Base-by-base conservation (phyloP, 2,888 invertebrate species). In the Thecocarcelia acutangulata region DNA sequence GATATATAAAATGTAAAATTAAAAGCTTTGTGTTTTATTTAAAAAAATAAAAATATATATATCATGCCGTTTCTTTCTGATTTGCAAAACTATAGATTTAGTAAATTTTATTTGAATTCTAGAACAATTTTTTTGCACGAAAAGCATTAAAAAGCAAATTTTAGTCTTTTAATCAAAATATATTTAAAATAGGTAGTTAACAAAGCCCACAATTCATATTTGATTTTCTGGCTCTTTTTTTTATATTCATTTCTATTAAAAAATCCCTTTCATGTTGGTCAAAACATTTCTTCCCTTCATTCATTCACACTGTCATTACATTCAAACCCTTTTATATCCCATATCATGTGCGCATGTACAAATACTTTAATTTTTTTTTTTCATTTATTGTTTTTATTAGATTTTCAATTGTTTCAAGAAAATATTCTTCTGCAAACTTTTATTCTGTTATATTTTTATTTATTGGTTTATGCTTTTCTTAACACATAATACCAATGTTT, bases 311-410 rank as follows among this genome's bases (percentile, higher is more conserved):
- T 24, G n/a, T 24, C 79, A 76, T 33, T 58, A 44, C 50, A 76
- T 40, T 59, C 70, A 54, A 66, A 37, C 19, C 24, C 8, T 68
- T 56, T 64, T 54, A 15, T 19, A 52, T 11, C 50, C 64, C 37
- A 33, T 15, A 15, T 44, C 6, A 12, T 64, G 46, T 75, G 78
- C 73, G 78, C 72, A 75, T 81, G 81, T 83, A 75, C 79, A 79
- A 75, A 76, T 69, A 74, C 28, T 80, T 66, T 59, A 46, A 17
- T 78, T 64, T 78, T 72, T 77, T 58, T n/a, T n/a, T n/a, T n/a
- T n/a, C n/a, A 42, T 11, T 44, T 64, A 42, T 11, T 59, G 19
- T 56, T 81, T 61, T 64, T 61, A 24, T 59, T 74, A 24, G 9
- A 37, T 56, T 59, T 21, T 59, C 19, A 46, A 33, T 40, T 28